Evolutionary conservation across 2,113 vertebrate genomes (phyloP).

Genomic region (Petromus typicus): DNA sequence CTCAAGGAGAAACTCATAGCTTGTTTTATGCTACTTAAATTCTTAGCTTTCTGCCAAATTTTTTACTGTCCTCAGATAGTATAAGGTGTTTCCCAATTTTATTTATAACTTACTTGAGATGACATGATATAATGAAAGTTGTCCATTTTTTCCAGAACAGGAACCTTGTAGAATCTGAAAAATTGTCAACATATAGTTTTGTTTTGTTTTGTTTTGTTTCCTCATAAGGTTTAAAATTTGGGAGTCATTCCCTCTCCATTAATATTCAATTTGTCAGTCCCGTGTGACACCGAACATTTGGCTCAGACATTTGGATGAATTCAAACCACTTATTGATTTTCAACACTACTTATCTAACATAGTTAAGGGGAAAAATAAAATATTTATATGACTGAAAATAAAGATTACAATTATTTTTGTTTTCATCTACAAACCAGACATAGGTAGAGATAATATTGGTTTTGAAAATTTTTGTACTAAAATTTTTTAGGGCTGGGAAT

Average conservation of each 20-base stretch:
- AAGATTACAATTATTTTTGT: neutral
- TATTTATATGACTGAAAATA: neutral
- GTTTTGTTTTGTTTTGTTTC: neutral
- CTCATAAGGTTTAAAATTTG: neutral
- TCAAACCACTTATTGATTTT: neutral
- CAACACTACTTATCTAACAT: neutral
- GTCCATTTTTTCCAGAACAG: neutral
- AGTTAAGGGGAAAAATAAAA: neutral
- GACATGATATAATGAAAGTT: accelerated
- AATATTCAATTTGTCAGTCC: neutral
- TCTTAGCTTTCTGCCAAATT: neutral
- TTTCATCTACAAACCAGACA: neutral
- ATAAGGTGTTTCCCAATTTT: neutral
- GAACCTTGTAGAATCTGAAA: neutral
- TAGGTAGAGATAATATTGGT: neutral
- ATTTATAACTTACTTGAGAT: neutral
- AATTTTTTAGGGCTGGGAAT: too few relatives aligned
- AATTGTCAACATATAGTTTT: neutral
- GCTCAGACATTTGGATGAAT: neutral
- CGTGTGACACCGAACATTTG: neutral
- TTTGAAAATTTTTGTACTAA: neutral
- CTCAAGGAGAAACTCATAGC: neutral
- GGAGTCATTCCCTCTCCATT: neutral
- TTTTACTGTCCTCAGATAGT: neutral
- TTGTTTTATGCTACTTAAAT: neutral